Evolutionary conservation across 2,888 invertebrate species (phyloP), one percentile per base, ranked within the genome.

Genomic region (Caradrina clavipalpis): DNA sequence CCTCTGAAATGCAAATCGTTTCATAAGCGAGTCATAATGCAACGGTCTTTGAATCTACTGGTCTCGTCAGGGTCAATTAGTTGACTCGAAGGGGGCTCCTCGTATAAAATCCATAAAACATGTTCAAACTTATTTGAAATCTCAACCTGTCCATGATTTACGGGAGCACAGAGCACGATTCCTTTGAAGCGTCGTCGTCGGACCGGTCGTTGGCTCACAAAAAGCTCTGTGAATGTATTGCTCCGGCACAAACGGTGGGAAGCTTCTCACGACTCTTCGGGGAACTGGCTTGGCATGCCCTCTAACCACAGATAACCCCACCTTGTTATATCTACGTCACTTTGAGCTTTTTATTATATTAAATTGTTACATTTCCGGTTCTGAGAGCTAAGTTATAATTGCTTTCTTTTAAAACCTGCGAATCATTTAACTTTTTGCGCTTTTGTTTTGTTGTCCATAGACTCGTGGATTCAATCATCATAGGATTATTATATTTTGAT

Each of bases 211-310:
- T 78, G 64, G 39, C 80, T 81, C 80, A 87, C 83, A 86, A 79
- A 84, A 85, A 84, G 69, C 82, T 83, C 75, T 74, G 81, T 82
- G 79, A 86, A 90, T 91, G 88, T 90, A 89, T 86, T 76, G 71
- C 76, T 81, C 81, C 87, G 87, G 84, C 87, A 88, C 86, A 84
- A 75, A 87, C 86, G 87, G 91, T 94, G 94, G 89, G 94, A 94
- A 92, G 78, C 82, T 93, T 94, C 93, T 83, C 94, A 93, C 92
- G 91, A 79, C 62, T 76, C 78, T 82, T 81, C 81, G 68, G 69
- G 62, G 74, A 82, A 82, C 81, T 70, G 60, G 67, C 76, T 80
- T 64, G 67, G 73, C 73, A 78, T 69, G 69, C 26, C 55, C 69
- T 35, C 69, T 55, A 73, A 69, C 76, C 45, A 72, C 50, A 50